Percentiles rank a stretch among this genome's conserved stretches.
phyloP scores from a whole-genome alignment of 2,888 invertebrate genomes.

The Aphidius colemani region DNA sequence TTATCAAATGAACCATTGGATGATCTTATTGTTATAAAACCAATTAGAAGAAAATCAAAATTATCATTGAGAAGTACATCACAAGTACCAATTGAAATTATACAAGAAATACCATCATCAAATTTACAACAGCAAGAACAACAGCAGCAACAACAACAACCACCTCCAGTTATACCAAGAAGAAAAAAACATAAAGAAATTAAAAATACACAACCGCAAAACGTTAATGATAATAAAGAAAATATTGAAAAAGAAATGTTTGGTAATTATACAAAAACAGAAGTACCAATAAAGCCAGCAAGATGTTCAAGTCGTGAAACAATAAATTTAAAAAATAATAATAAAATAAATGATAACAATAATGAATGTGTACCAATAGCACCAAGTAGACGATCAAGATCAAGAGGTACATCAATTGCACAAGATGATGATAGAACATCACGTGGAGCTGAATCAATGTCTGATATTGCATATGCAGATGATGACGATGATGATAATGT shows the following conservation, averaged over 20 bases:
- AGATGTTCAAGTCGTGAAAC: conserved; percentile 29
- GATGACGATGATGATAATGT: conserved; percentile 59
- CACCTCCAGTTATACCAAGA: conserved; percentile 24
- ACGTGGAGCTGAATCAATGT: conserved; percentile 71
- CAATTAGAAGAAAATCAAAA: conserved; percentile 51
- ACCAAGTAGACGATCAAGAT: conserved; percentile 64
- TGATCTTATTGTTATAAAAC: conserved; percentile 55
- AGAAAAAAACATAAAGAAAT: neutral
- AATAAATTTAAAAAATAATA: conserved; percentile 15
- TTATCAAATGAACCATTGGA: conserved; percentile 47
- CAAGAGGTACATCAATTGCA: conserved; percentile 60
- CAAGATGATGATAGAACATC: conserved; percentile 74
- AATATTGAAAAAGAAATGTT: too few relatives aligned
- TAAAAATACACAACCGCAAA: too few relatives aligned
- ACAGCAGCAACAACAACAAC: conserved; percentile 36
- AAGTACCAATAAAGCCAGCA: conserved; percentile 35
- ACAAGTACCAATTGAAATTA: conserved; percentile 31
- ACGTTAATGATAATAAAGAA: too few relatives aligned
- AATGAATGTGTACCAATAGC: conserved; percentile 64
- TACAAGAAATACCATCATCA: conserved; percentile 17
- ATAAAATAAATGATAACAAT: conserved; percentile 66
- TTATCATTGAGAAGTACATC: conserved; percentile 49
- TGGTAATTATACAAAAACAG: conserved; percentile 29
- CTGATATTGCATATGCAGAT: conserved; percentile 58
- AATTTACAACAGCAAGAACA: conserved; percentile 29